Base-by-base conservation (phyloP, 2,113 vertebrate genomes). In the Podocnemis expansa region DNA sequence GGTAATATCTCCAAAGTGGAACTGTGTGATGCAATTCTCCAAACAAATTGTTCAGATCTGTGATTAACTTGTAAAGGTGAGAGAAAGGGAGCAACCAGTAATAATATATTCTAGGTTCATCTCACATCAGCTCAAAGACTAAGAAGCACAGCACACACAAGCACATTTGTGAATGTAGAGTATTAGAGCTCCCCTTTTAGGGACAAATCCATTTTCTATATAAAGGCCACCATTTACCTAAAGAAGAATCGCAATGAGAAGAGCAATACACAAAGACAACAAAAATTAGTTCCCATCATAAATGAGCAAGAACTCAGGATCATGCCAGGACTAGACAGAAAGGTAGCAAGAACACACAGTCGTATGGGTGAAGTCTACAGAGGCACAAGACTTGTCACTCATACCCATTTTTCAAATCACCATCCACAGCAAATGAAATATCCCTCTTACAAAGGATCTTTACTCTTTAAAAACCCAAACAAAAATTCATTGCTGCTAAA, bases 361-460 rank as follows among this genome's bases (percentile, higher is more conserved):
- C 34, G 31, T 1, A 13, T 22, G 6, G 54, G n/a, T 25, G 38
- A 43, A 75, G 21, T 25, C 70, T 25, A 43, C 5, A 75, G 70
- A 19, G 38, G n/a, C n/a, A 73, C 67, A 73, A 73, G 93, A 84
- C 76, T 24, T 47, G 29, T 13, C 21, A 82, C 87, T 89, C 45
- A 60, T 55, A 91, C 87, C 43, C 76, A 83, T 85, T 92, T 92
- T 91, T 84, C 70, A 31, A n/a, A 51, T 87, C 86, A 79, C 8
- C 80, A 60, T 34, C 1, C 45, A 43, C 58, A 49, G 70, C 43
- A 80, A 81, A 92, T 92, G 58, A 89, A 96, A 90, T 1, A 9
- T 10, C 29, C 52, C 70, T 85, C 76, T 22, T 34, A 27, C 70
- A 81, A 93, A 85, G 4, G 41, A 49, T 31, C 45, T 49, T 52